Evolutionary conservation across 2,113 vertebrate genomes (phyloP).

Genomic region (Onychostruthus taczanowskii): DNA sequence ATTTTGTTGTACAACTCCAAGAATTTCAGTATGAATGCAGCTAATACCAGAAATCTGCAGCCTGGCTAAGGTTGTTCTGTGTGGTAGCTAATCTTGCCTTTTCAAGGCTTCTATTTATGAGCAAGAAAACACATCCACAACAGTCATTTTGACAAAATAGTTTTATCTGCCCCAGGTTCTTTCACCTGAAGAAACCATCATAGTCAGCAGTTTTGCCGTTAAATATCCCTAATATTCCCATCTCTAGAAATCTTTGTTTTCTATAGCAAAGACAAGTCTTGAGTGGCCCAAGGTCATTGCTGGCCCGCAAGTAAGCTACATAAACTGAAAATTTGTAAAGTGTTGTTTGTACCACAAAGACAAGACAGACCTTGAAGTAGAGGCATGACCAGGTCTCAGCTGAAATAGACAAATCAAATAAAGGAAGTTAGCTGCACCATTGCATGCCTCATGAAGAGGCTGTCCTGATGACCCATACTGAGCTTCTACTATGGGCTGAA

Average conservation of each 20-base stretch:
- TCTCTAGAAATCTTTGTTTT: background rate
- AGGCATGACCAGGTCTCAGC: background rate
- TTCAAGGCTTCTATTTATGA: background rate
- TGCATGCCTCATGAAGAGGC: background rate
- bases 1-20: background rate
- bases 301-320: background rate
- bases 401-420: background rate
- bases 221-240: background rate
- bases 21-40: background rate
- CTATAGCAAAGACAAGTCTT: background rate
- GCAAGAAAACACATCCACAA: background rate
- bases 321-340: background rate
- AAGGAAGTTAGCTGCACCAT: background rate
- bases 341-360: background rate
- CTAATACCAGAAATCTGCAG: background rate
- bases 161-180: background rate
- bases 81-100: background rate
- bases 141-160: background rate
- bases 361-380: background rate
- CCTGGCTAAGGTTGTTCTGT: background rate
- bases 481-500: background rate
- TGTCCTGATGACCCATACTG: background rate
- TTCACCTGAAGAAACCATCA: background rate
- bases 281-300: background rate
- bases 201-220: background rate